Evolutionary conservation across 2,888 invertebrate species (phyloP).

Genomic region (Graphium colonna): DNA sequence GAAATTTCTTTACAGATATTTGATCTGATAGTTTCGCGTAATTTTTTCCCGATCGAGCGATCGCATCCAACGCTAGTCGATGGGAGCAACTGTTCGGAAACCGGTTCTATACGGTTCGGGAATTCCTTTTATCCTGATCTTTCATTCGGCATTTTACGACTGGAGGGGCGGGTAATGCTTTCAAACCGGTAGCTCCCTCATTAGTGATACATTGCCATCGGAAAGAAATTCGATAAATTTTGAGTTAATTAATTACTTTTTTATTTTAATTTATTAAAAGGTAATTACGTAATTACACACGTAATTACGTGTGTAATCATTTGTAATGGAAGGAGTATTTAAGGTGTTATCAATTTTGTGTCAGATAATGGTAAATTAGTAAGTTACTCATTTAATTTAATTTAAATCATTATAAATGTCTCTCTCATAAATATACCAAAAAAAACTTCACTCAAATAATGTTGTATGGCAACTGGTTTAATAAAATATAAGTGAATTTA

Average conservation of each 20-base stretch:
- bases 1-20: no score
- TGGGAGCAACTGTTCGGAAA: constrained; percentile 23
- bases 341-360: no score
- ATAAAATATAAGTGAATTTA: no score
- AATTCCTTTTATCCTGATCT: constrained; percentile 26
- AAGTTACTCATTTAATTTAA: no score
- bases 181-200: constrained; percentile 16
- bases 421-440: no score
- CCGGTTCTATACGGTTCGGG: constrained; percentile 26
- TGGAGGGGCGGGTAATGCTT: constrained; percentile 21
- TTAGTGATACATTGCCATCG: constrained; percentile 18
- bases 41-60: neutral
- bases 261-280: neutral
- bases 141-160: constrained; percentile 26
- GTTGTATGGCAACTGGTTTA: no score
- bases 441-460: no score
- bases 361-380: no score
- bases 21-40: neutral
- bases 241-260: neutral
- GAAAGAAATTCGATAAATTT: constrained; percentile 13
- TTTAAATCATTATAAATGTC: no score
- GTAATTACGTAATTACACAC: no score
- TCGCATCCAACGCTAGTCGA: constrained; percentile 17
- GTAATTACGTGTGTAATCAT: no score
- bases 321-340: no score